A percentile compares a stretch with the other conserved stretches of the same genome.
phyloP scores from a whole-genome alignment of 2,888 invertebrate genomes.

The Gerris lacustris region DNA sequence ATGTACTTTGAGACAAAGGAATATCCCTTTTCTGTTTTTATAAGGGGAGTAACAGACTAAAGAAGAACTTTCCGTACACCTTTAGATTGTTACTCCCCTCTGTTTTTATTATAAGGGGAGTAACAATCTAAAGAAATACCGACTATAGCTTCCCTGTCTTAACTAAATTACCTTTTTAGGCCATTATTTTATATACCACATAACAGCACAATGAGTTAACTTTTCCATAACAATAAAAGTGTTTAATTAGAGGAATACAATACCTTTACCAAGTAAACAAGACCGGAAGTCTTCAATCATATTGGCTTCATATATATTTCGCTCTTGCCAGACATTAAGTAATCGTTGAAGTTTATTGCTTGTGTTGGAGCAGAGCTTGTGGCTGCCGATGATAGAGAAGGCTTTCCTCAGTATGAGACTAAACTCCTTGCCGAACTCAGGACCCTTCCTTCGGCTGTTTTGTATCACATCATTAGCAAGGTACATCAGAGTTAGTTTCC shows the following conservation, averaged over 20 bases:
- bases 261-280: neutral
- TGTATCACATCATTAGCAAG: constrained; percentile 98
- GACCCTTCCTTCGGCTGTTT: constrained; percentile 94
- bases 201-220: too few relatives aligned
- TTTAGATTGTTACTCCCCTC: too few relatives aligned
- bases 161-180: too few relatives aligned
- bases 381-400: constrained; percentile 67
- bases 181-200: too few relatives aligned
- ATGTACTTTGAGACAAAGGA: too few relatives aligned
- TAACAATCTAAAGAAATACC: too few relatives aligned
- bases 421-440: constrained; percentile 85
- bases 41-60: too few relatives aligned
- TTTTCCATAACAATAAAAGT: too few relatives aligned
- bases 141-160: too few relatives aligned
- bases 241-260: neutral
- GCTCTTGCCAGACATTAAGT: constrained; percentile 81
- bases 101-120: too few relatives aligned
- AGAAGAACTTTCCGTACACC: too few relatives aligned
- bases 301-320: constrained; percentile 73
- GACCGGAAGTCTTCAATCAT: constrained; percentile 64
- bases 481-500: constrained; percentile 90
- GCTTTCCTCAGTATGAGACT: constrained; percentile 65
- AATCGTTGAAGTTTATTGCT: constrained; percentile 67
- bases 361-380: constrained; percentile 61
- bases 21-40: too few relatives aligned